Evolutionary conservation across 2,888 invertebrate genomes (phyloP), one percentile per base, ranked within the genome.

Genomic region (Leistus spinibarbis): DNA sequence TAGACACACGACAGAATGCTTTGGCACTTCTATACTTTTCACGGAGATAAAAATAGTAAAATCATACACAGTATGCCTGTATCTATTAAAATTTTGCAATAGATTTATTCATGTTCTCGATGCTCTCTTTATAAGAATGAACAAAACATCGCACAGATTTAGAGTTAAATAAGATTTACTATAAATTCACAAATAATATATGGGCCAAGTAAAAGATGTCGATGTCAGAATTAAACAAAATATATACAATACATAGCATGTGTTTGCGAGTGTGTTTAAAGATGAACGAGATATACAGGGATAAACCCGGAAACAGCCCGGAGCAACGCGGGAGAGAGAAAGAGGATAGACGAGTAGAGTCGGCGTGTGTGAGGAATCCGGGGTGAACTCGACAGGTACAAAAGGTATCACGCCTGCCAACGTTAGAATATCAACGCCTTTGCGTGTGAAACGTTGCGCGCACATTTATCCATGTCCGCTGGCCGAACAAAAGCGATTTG

Each of bases 351-450:
- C 20, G 60, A 60, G 5, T 19, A 17, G 60, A 16, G 5, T 19
- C 60, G 60, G 22, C 17, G 60, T 40, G 60, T 60, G 60, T 16
- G 19, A 60, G 60, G 60, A 60, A 60, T 60, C 60, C 60, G 60
- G 40, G 60, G 60, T 60, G 60, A 60, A 60, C 60, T 22, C 19
- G 60, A 60, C 60, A 60, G 60, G 60, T 60, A 60, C 60, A 60
- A 60, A 60, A 60, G 60, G 60, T 60, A 60, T 19, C 60, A 60
- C 60, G 60, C 60, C 22, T 60, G 60, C 60, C 17, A 60, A 60
- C 60, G 60, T 60, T 60, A 60, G 17, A 60, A 60, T 60, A 60
- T 60, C 60, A 60, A 60, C 60, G 60, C 60, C 60, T 60, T 60
- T 10, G 60, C 60, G 60, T 60, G 60, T 22, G 60, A 60, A 60